Percentiles rank a stretch among this genome's conserved stretches.
These are phyloP conservation scores for Ceratina japonica DNA, from an alignment of 1,140 invertebrate species.

Conservation along the genomic window DNA sequence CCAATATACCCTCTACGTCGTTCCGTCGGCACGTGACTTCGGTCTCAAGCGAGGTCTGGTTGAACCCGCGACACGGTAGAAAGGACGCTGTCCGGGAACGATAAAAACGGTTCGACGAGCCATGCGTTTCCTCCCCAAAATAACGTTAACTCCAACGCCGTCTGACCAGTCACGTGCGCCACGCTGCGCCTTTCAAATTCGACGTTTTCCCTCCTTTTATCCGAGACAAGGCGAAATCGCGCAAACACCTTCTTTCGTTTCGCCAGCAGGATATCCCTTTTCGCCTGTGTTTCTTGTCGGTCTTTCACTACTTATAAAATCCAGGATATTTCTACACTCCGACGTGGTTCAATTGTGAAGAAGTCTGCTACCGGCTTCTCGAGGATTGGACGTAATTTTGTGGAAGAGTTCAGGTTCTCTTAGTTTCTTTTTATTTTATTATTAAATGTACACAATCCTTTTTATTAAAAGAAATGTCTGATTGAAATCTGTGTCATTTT, in stretches of 20 bases:
- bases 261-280: too few relatives aligned
- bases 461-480: too few relatives aligned
- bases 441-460: too few relatives aligned
- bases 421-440: too few relatives aligned
- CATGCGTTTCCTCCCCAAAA: slow-evolving; percentile 32
- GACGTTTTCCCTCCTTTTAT: slow-evolving; percentile 14
- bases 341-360: too few relatives aligned
- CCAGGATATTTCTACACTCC: too few relatives aligned
- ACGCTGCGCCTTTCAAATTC: slow-evolving; percentile 39
- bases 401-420: too few relatives aligned
- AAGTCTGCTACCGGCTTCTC: too few relatives aligned
- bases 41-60: slow-evolving; percentile 4
- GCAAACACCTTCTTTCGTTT: slow-evolving; percentile 8
- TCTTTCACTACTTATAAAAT: too few relatives aligned
- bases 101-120: slow-evolving; percentile 23
- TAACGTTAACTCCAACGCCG: slow-evolving; percentile 55
- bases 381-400: too few relatives aligned
- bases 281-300: too few relatives aligned
- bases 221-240: not conserved
- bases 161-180: slow-evolving; percentile 44
- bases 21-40: slow-evolving; percentile 37
- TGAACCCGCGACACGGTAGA: not conserved
- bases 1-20: not conserved
- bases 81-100: slow-evolving; percentile 28
- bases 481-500: too few relatives aligned